Evolutionary conservation across 1,140 invertebrate species (phyloP), one percentile per base, ranked within the genome.

Genomic region (Branchinecta lindahli): DNA sequence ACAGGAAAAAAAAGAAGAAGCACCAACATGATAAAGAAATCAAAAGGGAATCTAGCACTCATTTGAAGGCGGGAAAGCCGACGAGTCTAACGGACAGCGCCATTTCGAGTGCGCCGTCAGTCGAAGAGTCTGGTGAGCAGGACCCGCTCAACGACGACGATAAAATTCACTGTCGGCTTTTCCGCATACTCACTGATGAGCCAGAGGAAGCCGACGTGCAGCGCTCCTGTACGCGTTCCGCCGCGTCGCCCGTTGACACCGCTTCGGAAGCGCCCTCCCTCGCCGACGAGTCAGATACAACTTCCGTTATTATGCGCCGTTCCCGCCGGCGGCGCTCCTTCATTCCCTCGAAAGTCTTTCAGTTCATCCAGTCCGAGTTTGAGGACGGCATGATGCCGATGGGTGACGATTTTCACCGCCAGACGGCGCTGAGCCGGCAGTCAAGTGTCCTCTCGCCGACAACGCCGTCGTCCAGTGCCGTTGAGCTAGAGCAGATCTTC

Each of bases 271-370:
- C 52, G 12, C 52, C 52, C 2, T 61, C 52, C 2, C 52, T 61
- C 12, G 52, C 52, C 18, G 52, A 61, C 18, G 52, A 61, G 18
- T 61, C 52, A 61, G 52, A 61, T 15, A 15, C 52, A 3, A 61
- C 52, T 15, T 61, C 52, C 18, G 52, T 61, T 15, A 20, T 61
- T 20, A 15, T 61, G 52, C 10, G 66, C 2, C 66, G 44, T 21
- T 12, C 12, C 15, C 10, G 44, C 12, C 10, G 12, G 10, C 10
- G 20, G 10, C 66, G 66, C 20, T 21, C 10, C 5, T 67, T 21
- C 66, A 67, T 67, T 67, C 66, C 66, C 33, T 67, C 66, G 15
- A 67, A 67, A 67, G 20, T 45, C 12, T 67, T 67, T 45, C 66
- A 45, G 20, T 67, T 33, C 66, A 21, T 67, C 12, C 66, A 67